A percentile compares a stretch with the other conserved stretches of the same genome.
Conservation (phyloP, 1,140 invertebrate species). For the Dendroctonus ponderosae region DNA sequence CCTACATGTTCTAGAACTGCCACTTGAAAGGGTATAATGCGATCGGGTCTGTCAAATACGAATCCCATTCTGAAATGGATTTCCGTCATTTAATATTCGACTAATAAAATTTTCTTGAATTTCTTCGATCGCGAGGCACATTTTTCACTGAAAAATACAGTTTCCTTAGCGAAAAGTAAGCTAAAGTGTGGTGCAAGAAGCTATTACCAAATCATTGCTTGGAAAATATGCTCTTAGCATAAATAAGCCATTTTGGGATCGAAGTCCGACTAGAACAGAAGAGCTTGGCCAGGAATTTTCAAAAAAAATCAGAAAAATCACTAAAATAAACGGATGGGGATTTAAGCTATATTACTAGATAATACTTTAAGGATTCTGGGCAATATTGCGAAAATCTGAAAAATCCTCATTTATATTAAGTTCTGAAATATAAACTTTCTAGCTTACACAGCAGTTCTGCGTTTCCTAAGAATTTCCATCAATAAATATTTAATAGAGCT, state of each 20-base stretch:
- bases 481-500: constrained; percentile 1
- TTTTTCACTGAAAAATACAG: constrained; percentile 15
- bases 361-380: no score
- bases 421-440: no score
- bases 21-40: constrained; percentile 3
- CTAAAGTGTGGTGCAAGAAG: constrained; percentile 1
- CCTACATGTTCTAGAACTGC: no score
- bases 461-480: neutral
- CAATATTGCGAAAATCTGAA: no score
- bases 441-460: no score
- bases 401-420: no score
- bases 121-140: constrained; percentile 9
- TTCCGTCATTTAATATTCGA: constrained; percentile 22
- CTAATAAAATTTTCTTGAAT: constrained; percentile 21
- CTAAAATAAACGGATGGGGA: no score
- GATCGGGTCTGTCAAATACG: constrained; percentile 19
- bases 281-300: no score
- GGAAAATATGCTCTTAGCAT: constrained; percentile 13
- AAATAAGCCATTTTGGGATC: constrained; percentile 2
- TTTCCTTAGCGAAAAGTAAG: constrained; percentile 1
- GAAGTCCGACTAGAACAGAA: neutral
- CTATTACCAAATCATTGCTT: constrained; percentile 3
- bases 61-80: constrained; percentile 22
- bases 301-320: no score
- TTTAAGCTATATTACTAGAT: no score